Base-by-base conservation (phyloP, 1,140 invertebrate species). In the Drosophila arizonae region DNA sequence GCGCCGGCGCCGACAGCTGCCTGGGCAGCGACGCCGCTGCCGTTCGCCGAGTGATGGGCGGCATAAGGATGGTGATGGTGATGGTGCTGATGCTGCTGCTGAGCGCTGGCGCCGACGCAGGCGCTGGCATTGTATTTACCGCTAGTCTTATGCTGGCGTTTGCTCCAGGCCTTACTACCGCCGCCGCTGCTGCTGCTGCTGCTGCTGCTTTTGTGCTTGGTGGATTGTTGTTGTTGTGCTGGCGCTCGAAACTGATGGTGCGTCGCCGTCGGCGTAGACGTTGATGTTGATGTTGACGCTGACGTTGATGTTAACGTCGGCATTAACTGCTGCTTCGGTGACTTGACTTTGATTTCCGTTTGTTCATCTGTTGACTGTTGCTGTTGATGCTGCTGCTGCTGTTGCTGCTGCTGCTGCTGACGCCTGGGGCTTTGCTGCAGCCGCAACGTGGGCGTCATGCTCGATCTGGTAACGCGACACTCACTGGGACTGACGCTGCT, bases 211-310 rank as follows among this genome's bases (percentile, higher is more conserved):
- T 86, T 72, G 56, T 81, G 79, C 71, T 88, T 82, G 24, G 57
- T 55, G 8, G 62, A 72, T 24, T 86, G 86, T 52, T 81, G 72
- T 46, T 85, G 90, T 56, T 91, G 90, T 33, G 71, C 71, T 8
- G 90, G 90, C 39, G 90, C 87, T 57, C 90, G 90, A 55, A 91
- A 91, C 56, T 91, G 90, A 79, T 91, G 87, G 41, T 79, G 82
- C 64, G 86, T 6, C 54, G 72, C 5, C n/a, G 57, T 55, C 24
- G 60, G 30, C 11, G 64, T 39, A 33, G 64, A 11, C 51, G 69
- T 41, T 52, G 77, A 13, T 55, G 62, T 28, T 4, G 33, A 10
- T 55, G 62, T 28, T 4, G 33, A 10, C 61, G 61, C 21, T 3
- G 41, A 2, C 21, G 3, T 3, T 24, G 17, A 17, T 17, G 17